Conservation (phyloP, 2,797 vertebrate species). For the Megaceryle alcyon region DNA sequence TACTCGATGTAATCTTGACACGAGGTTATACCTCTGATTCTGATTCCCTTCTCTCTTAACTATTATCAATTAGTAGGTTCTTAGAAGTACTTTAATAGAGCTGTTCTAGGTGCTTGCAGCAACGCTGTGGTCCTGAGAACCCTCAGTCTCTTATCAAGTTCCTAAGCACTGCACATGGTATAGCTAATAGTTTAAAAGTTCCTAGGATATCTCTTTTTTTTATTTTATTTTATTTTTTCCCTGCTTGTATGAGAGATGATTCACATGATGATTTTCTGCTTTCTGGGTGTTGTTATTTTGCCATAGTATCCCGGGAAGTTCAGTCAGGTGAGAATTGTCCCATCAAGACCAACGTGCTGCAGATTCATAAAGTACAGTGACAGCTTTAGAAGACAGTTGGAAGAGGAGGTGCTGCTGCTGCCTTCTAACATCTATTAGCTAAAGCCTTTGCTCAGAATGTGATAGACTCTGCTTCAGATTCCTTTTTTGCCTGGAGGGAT, state of each 20-base stretch:
- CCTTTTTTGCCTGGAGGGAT: constrained; percentile 25
- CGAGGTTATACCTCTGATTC: not conserved
- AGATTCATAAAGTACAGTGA: not conserved
- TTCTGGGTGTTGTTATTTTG: constrained; percentile 22
- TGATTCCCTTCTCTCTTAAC: not conserved
- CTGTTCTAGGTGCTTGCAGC: not conserved
- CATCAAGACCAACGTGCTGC: accelerated
- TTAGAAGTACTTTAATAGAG: not conserved
- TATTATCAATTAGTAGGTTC: not conserved
- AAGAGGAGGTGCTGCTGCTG: not conserved
- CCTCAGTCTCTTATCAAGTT: not conserved
- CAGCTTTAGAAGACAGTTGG: not conserved
- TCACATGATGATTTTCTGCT: not conserved
- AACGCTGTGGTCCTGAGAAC: not conserved
- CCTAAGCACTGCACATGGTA: not conserved
- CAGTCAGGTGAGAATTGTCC: not conserved
- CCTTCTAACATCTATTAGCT: not conserved
- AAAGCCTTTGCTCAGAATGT: constrained; percentile 32
- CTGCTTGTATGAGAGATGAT: not conserved
- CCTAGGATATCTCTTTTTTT: not conserved
- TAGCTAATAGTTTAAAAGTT: not conserved
- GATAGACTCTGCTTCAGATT: constrained; percentile 42
- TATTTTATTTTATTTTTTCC: not conserved
- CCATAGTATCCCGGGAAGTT: not conserved
- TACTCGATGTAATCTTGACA: not conserved